Evolutionary conservation across 2,113 vertebrate genomes (phyloP).

Genomic region (Rhipidura dahli): DNA sequence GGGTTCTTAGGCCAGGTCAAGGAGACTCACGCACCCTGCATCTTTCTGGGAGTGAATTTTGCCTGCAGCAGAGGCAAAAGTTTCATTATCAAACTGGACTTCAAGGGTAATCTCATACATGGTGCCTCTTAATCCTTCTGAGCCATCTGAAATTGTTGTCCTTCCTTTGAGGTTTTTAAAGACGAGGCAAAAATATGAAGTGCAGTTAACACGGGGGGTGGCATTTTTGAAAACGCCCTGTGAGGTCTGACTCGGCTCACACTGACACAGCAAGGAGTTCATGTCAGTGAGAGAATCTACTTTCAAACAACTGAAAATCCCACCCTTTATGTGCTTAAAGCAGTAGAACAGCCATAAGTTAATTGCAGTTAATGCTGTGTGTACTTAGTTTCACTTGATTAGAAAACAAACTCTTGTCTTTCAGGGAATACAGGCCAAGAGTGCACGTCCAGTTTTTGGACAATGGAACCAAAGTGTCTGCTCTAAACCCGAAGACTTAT

Average conservation of each 20-base stretch:
- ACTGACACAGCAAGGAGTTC: background rate
- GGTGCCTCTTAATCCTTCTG: background rate
- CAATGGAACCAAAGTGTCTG: conserved; percentile 87
- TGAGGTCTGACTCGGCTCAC: background rate
- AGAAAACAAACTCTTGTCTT: background rate
- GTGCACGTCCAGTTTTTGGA: conserved; percentile 83
- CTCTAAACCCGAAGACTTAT: conserved; percentile 88
- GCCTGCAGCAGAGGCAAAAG: background rate
- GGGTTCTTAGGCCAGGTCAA: background rate
- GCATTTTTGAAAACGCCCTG: background rate
- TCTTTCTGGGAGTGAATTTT: background rate
- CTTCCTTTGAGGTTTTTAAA: background rate
- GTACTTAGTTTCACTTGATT: background rate
- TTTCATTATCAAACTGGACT: background rate
- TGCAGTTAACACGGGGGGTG: background rate
- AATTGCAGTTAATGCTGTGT: background rate
- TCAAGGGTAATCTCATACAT: background rate
- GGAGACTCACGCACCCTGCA: background rate
- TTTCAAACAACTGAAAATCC: background rate
- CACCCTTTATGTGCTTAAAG: background rate
- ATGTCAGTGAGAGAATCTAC: background rate
- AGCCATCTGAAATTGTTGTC: background rate
- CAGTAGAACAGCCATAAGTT: background rate
- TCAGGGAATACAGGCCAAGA: conserved; percentile 88
- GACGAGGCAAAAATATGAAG: background rate